A percentile compares a stretch with the other conserved stretches of the same genome.
Evolutionary conservation across 2,113 vertebrate genomes (phyloP).

Genomic region (Gallinago paraguaiae): DNA sequence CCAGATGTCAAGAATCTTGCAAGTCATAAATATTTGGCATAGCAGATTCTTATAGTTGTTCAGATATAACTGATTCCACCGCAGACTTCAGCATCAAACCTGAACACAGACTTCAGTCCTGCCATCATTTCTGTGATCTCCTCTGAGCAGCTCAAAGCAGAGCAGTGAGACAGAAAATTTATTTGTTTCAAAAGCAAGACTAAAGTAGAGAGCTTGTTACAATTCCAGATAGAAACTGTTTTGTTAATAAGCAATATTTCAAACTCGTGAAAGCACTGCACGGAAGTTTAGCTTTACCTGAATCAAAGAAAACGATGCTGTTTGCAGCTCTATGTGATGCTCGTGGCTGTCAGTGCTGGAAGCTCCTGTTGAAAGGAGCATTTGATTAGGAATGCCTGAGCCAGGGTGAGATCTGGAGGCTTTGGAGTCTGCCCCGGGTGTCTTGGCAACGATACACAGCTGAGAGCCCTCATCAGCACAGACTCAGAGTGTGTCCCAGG

Average conservation of each 20-base stretch:
- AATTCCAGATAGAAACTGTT: neutral
- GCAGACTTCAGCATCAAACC: neutral
- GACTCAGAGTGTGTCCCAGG: neutral
- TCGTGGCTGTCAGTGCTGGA: fast-evolving
- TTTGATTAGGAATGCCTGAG: conserved; percentile 65
- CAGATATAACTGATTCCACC: neutral
- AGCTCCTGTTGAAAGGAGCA: conserved; percentile 17
- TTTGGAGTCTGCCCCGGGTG: conserved; percentile 23
- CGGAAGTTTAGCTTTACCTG: neutral
- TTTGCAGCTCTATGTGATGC: neutral
- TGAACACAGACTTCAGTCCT: neutral
- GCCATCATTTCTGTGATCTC: neutral
- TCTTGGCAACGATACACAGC: conserved; percentile 54
- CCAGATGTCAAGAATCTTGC: neutral
- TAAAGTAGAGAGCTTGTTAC: neutral
- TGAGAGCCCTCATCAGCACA: conserved; percentile 18
- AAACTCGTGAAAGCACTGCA: neutral
- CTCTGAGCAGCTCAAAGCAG: neutral
- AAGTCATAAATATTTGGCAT: neutral
- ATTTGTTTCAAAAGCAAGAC: neutral
- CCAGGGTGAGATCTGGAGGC: neutral
- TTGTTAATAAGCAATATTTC: neutral
- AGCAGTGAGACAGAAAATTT: neutral
- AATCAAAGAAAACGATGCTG: neutral
- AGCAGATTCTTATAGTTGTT: neutral